phyloP scores from a whole-genome alignment of 2,888 invertebrate species.

The Nymphalis c-album region DNA sequence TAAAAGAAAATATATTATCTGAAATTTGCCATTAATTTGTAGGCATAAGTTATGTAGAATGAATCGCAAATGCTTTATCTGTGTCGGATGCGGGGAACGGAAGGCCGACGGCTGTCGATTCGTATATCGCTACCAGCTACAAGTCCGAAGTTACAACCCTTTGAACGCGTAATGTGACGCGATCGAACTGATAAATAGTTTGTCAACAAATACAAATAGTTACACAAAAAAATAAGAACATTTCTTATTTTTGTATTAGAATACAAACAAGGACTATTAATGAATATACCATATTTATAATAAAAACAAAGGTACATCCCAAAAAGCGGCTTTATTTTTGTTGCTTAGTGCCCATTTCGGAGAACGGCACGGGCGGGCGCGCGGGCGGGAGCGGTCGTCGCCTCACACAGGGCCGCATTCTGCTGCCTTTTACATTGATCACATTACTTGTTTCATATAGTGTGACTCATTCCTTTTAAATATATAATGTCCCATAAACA shows the following conservation, averaged over 20 bases:
- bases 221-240: not conserved
- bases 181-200: not conserved
- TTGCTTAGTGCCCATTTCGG: slow-evolving; percentile 76
- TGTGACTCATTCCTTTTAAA: not conserved
- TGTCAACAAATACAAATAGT: not conserved
- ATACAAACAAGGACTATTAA: not conserved
- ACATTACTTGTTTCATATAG: not conserved
- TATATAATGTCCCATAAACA: too few relatives aligned
- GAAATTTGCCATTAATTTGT: slow-evolving; percentile 26
- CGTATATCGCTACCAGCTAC: slow-evolving; percentile 42
- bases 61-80: slow-evolving; percentile 64
- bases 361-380: slow-evolving; percentile 65
- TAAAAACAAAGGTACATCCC: slow-evolving; percentile 76
- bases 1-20: not conserved
- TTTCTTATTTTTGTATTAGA: not conserved
- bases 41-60: slow-evolving; percentile 21
- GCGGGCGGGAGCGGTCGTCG: slow-evolving; percentile 79
- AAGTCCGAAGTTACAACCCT: slow-evolving; percentile 20
- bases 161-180: slow-evolving; percentile 8
- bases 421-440: slow-evolving; percentile 25
- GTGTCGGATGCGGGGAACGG: slow-evolving; percentile 70
- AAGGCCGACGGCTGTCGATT: slow-evolving; percentile 54
- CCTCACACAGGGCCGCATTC: slow-evolving; percentile 69
- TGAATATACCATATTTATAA: slow-evolving; percentile 59
- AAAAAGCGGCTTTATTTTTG: slow-evolving; percentile 75